Percentiles rank a stretch among this genome's conserved stretches.
Conservation (phyloP, 2,888 invertebrate species). For the Acanthosoma haemorrhoidale region DNA sequence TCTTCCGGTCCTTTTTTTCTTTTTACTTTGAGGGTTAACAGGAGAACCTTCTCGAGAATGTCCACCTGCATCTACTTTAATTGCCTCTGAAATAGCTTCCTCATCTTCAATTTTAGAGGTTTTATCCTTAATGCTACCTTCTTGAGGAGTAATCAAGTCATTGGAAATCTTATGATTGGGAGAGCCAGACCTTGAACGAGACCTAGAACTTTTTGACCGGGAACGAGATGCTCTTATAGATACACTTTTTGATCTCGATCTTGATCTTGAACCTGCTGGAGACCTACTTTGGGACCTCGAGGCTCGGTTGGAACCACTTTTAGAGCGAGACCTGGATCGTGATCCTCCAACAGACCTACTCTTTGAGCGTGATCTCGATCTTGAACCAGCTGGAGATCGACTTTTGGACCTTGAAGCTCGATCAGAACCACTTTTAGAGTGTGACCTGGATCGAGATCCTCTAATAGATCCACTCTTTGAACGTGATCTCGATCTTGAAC, state of each 20-base stretch:
- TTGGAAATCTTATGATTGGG: neutral
- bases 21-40: neutral
- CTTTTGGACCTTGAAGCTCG: constrained; percentile 42
- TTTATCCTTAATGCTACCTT: too few species aligned
- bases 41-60: constrained; percentile 17
- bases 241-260: constrained; percentile 39
- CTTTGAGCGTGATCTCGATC: constrained; percentile 41
- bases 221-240: constrained; percentile 39
- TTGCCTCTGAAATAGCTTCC: neutral
- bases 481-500: constrained; percentile 43
- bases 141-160: neutral
- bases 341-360: constrained; percentile 33
- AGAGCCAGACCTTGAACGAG: constrained; percentile 40
- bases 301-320: constrained; percentile 40
- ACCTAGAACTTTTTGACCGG: constrained; percentile 40
- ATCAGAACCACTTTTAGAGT: constrained; percentile 42
- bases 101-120: neutral
- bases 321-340: constrained; percentile 43
- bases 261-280: constrained; percentile 42
- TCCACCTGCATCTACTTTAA: neutral
- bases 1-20: constrained; percentile 25
- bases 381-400: constrained; percentile 38
- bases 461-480: constrained; percentile 40
- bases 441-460: constrained; percentile 42
- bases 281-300: constrained; percentile 38